These are phyloP conservation scores for Mactra quadrangularis DNA, from an alignment of 1,140 invertebrate genomes.

Conservation along the genomic window DNA sequence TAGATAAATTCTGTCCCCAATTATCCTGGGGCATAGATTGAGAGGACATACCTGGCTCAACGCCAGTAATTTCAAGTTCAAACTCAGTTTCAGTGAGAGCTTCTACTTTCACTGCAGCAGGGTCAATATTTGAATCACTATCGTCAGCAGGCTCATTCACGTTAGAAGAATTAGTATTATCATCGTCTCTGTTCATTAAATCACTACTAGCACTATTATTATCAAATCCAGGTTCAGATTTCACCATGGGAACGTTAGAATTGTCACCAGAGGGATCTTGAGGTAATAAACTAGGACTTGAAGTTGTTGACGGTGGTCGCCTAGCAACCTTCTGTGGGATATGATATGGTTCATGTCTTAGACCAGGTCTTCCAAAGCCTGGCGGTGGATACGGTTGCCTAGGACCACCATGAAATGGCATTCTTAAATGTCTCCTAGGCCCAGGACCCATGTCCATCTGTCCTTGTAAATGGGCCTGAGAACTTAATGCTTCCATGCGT, in stretches of 20 bases:
- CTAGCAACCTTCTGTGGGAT: background rate
- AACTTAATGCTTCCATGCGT: background rate
- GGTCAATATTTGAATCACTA: background rate
- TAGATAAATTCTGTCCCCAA: constrained; percentile 26
- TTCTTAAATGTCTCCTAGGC: background rate
- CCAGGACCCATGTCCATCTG: constrained; percentile 21
- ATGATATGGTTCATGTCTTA: constrained; percentile 30
- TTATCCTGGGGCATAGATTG: constrained; percentile 13
- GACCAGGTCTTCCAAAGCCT: background rate
- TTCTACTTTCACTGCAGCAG: constrained; percentile 21
- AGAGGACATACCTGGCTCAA: constrained; percentile 26
- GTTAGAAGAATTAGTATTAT: constrained; percentile 1
- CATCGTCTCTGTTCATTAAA: background rate
- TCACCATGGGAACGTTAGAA: background rate
- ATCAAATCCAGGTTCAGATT: constrained; percentile 21
- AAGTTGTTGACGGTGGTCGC: background rate
- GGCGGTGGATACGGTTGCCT: constrained; percentile 11
- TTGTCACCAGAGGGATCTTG: background rate
- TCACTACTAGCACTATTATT: constrained; percentile 4
- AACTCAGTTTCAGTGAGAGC: constrained; percentile 38
- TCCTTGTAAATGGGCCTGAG: background rate
- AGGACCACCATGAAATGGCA: background rate
- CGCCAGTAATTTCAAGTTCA: constrained; percentile 41
- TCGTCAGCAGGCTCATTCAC: constrained; percentile 5
- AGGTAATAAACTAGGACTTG: background rate